Conservation (phyloP, 2,888 invertebrate species). For the Watsonalla cultraria region DNA sequence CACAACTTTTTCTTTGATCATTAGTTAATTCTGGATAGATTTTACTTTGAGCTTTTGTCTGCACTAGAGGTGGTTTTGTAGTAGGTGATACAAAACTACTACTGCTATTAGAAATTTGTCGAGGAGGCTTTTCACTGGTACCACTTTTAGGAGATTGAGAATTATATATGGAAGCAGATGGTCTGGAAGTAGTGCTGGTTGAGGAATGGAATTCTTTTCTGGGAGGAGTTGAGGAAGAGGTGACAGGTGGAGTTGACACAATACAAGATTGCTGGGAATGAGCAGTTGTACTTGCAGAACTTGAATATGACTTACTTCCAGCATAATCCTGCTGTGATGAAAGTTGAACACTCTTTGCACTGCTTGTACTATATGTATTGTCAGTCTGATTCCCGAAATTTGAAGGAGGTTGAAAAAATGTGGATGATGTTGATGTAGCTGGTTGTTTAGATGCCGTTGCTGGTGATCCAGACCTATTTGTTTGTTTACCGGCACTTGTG, state of each 20-base stretch:
- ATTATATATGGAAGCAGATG: slow-evolving; percentile 63
- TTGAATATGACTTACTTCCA: slow-evolving; percentile 80
- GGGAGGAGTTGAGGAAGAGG: slow-evolving; percentile 70
- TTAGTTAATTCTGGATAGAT: slow-evolving; percentile 83
- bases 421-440: slow-evolving; percentile 73
- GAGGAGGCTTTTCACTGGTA: slow-evolving; percentile 54
- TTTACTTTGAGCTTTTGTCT: slow-evolving; percentile 88
- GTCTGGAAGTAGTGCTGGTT: slow-evolving; percentile 68
- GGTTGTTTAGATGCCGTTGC: slow-evolving; percentile 75
- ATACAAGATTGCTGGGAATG: slow-evolving; percentile 86
- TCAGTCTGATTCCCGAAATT: slow-evolving; percentile 79
- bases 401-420: slow-evolving; percentile 82
- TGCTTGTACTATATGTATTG: slow-evolving; percentile 77
- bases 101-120: slow-evolving; percentile 51
- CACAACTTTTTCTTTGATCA: slow-evolving; percentile 78
- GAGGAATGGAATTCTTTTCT: slow-evolving; percentile 82
- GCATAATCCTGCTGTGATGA: slow-evolving; percentile 77
- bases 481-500: slow-evolving; percentile 76
- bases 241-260: slow-evolving; percentile 81
- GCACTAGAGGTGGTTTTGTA: slow-evolving; percentile 77
- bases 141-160: slow-evolving; percentile 63
- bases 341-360: slow-evolving; percentile 75
- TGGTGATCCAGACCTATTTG: slow-evolving; percentile 76
- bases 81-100: slow-evolving; percentile 76
- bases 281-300: slow-evolving; percentile 77